phyloP scores from a whole-genome alignment of 2,888 invertebrate genomes.

The Magallana nippona region DNA sequence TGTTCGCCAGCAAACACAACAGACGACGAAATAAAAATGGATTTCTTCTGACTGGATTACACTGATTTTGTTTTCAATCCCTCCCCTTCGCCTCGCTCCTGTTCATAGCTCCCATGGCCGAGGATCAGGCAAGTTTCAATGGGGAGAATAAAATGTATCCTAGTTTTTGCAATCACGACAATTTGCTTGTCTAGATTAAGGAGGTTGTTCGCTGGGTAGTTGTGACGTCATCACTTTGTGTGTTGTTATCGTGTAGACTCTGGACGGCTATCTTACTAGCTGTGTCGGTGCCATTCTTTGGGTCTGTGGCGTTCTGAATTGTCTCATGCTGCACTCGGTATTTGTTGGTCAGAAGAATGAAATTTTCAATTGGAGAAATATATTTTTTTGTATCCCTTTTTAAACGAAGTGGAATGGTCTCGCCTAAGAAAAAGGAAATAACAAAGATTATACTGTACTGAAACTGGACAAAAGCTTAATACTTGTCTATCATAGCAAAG shows the following conservation, averaged over 20 bases:
- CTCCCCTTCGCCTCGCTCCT: not conserved
- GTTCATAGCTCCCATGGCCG: not conserved
- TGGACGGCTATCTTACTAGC: not conserved
- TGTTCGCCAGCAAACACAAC: constrained; percentile 25
- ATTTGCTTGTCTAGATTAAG: too few relatives aligned
- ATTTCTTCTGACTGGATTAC: not conserved
- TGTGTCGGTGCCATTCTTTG: not conserved
- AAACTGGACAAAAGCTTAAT: not conserved
- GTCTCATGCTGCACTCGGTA: not conserved
- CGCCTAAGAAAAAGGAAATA: not conserved
- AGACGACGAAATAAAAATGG: not conserved
- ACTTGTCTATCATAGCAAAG: too few relatives aligned
- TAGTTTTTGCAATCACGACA: too few relatives aligned
- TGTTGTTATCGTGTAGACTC: too few relatives aligned
- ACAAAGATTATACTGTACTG: not conserved
- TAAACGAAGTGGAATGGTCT: not conserved
- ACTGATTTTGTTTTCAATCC: not conserved
- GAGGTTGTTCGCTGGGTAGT: too few relatives aligned
- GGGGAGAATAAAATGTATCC: not conserved
- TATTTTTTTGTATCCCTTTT: not conserved
- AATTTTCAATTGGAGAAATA: not conserved
- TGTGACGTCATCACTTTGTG: too few relatives aligned
- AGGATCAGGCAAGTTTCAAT: not conserved
- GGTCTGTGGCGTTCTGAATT: not conserved
- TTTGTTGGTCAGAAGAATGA: not conserved